phyloP scores from a whole-genome alignment of 2,888 invertebrate genomes.

The Pandemis heparana region DNA sequence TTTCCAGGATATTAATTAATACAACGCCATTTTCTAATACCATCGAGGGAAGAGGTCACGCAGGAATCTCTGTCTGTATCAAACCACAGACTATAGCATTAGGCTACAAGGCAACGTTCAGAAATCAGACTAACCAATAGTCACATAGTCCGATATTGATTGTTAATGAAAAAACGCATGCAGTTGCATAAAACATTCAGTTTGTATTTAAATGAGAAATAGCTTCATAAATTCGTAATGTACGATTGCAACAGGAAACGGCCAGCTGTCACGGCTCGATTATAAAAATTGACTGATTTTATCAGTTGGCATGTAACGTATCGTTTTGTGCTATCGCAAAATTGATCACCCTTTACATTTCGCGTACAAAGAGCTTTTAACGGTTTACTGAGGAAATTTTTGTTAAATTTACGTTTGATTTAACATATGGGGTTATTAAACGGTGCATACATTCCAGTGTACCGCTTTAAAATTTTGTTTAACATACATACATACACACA shows the following conservation, averaged over 20 bases:
- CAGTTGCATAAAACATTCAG: conserved; percentile 6
- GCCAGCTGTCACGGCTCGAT: conserved; percentile 33
- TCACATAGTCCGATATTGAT: neutral
- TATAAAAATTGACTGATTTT: conserved; percentile 40
- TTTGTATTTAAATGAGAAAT: conserved; percentile 29
- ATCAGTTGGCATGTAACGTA: conserved; percentile 34
- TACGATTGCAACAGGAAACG: conserved; percentile 32
- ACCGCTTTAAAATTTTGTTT: too few relatives aligned
- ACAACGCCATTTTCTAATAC: too few relatives aligned
- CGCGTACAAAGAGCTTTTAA: neutral
- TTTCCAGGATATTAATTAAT: too few relatives aligned
- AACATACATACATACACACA: too few relatives aligned
- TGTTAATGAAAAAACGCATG: neutral
- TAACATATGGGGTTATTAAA: too few relatives aligned
- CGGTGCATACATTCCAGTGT: too few relatives aligned
- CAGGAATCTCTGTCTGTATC: too few relatives aligned
- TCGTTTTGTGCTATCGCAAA: conserved; percentile 34
- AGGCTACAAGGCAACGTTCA: too few relatives aligned
- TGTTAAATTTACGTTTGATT: neutral
- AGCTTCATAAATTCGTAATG: conserved; percentile 25
- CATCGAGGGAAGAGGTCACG: too few relatives aligned
- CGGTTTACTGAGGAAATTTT: neutral
- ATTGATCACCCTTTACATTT: conserved; percentile 34
- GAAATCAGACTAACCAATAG: too few relatives aligned
- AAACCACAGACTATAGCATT: too few relatives aligned